A percentile compares a stretch with the other conserved stretches of the same genome.
Evolutionary conservation across 2,797 vertebrate species (phyloP).

Genomic region (Peromyscus aztecus): DNA sequence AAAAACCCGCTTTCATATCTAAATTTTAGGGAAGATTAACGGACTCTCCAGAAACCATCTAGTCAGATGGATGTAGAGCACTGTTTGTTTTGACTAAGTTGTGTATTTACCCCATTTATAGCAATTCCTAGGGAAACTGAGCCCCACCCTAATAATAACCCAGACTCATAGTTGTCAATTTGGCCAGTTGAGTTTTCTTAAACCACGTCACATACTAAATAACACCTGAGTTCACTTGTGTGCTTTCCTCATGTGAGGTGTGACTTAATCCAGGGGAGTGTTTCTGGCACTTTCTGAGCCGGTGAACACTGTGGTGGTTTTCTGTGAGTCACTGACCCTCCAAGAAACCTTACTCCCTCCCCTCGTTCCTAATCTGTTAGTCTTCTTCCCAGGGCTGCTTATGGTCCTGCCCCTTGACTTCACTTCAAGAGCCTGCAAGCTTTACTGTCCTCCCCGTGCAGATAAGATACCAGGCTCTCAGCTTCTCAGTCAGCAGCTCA

Average conservation of each 20-base stretch:
- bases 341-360: not conserved
- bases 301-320: not conserved
- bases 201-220: not conserved
- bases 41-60: not conserved
- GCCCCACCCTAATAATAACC: not conserved
- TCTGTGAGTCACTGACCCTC: not conserved
- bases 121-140: not conserved
- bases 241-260: slow-evolving; percentile 11
- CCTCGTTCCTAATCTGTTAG: not conserved
- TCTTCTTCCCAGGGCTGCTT: not conserved
- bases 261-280: not conserved
- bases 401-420: not conserved
- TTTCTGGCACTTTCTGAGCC: not conserved
- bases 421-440: not conserved
- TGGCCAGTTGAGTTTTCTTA: not conserved
- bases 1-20: rapidly evolving
- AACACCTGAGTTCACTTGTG: not conserved
- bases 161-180: not conserved
- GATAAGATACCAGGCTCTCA: not conserved
- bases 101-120: not conserved
- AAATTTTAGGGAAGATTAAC: not conserved
- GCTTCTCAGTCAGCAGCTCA: not conserved
- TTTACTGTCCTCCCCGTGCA: not conserved
- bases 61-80: not conserved
- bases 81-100: not conserved